phyloP scores from a whole-genome alignment of 35 echinoderm and acorn worm genomes.

The Heliocidaris tuberculata region DNA sequence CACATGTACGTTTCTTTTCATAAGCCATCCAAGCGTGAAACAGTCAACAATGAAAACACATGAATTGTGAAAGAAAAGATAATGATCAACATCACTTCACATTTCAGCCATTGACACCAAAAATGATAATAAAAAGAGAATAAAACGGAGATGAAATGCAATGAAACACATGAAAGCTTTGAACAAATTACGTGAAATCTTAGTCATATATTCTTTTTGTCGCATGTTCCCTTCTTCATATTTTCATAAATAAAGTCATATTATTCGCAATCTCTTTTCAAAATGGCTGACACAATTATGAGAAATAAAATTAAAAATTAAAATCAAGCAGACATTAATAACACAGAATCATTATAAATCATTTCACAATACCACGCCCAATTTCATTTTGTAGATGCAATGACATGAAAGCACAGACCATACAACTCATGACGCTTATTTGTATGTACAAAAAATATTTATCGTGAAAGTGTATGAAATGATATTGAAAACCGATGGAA shows the following conservation, averaged over 20 bases:
- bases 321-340: not conserved
- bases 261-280: too few species aligned
- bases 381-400: not conserved
- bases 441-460: not conserved
- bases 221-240: not conserved
- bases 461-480: not conserved
- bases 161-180: not conserved
- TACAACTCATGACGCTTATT: not conserved
- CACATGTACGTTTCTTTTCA: not conserved
- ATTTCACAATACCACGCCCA: not conserved
- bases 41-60: constrained; percentile 7
- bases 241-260: too few species aligned
- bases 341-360: not conserved
- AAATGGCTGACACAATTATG: too few species aligned
- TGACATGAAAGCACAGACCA: not conserved
- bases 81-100: not conserved
- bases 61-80: not conserved
- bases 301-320: not conserved
- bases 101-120: not conserved
- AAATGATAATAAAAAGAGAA: not conserved
- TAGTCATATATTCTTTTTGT: not conserved
- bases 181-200: not conserved
- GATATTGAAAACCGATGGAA: not conserved
- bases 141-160: not conserved
- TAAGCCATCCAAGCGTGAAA: not conserved